A percentile compares a stretch with the other conserved stretches of the same genome.
Evolutionary conservation across 2,888 invertebrate species (phyloP).

Genomic region (Diplolepis rosae): DNA sequence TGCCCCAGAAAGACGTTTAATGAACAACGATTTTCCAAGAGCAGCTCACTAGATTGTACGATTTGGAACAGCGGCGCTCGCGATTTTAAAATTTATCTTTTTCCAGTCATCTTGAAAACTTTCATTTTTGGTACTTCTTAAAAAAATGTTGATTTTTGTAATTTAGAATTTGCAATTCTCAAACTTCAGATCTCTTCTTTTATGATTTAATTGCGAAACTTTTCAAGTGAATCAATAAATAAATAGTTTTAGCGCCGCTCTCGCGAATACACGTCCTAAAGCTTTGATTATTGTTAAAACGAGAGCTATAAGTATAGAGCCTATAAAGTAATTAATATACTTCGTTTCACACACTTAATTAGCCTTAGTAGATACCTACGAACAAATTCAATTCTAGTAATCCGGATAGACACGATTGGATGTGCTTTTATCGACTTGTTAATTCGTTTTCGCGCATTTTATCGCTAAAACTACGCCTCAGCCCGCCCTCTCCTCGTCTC

Average conservation of each 20-base stretch:
- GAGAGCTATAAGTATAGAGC: slow-evolving; percentile 30
- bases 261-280: slow-evolving; percentile 10
- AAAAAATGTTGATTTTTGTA: slow-evolving; percentile 29
- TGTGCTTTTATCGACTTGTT: slow-evolving; percentile 30
- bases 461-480: slow-evolving; percentile 22
- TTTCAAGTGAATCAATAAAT: background rate
- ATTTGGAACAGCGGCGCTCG: slow-evolving; percentile 48
- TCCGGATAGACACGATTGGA: slow-evolving; percentile 28
- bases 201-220: slow-evolving; percentile 15
- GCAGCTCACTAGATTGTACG: slow-evolving; percentile 45
- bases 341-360: slow-evolving; percentile 32
- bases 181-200: background rate
- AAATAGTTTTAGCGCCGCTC: slow-evolving; percentile 5
- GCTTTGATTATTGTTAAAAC: slow-evolving; percentile 26
- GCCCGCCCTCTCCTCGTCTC: slow-evolving; percentile 14
- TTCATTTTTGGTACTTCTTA: slow-evolving; percentile 26
- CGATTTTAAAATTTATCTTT: slow-evolving; percentile 15
- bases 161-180: slow-evolving; percentile 21
- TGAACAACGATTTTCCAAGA: slow-evolving; percentile 32
- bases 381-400: slow-evolving; percentile 18
- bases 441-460: slow-evolving; percentile 13
- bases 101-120: slow-evolving; percentile 32
- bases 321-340: slow-evolving; percentile 30
- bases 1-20: slow-evolving; percentile 44
- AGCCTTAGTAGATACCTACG: slow-evolving; percentile 26